phyloP scores from a whole-genome alignment of 2,113 vertebrate genomes.

The Mixornis gularis region DNA sequence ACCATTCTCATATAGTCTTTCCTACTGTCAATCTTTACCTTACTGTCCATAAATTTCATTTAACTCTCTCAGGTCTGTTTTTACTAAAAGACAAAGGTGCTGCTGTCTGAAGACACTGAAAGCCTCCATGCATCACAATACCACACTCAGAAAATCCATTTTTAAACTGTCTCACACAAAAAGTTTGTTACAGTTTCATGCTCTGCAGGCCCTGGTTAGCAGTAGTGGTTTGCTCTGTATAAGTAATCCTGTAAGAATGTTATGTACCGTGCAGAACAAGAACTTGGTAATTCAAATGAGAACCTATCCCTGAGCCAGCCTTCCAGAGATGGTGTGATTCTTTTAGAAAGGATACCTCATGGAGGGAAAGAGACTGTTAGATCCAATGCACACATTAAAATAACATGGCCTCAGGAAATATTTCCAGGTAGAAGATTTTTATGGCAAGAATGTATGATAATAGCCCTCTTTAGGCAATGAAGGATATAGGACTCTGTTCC shows the following conservation, averaged over 20 bases:
- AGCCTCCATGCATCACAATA: neutral
- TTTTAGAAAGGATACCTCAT: slow-evolving; percentile 39
- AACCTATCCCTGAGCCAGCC: slow-evolving; percentile 23
- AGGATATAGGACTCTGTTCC: slow-evolving; percentile 3
- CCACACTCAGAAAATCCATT: neutral
- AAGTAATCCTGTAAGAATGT: neutral
- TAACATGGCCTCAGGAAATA: slow-evolving; percentile 20
- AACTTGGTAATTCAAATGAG: slow-evolving; percentile 5
- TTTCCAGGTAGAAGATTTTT: slow-evolving; percentile 34
- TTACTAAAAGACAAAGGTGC: slow-evolving; percentile 48
- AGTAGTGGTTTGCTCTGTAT: neutral
- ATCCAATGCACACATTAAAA: slow-evolving; percentile 53
- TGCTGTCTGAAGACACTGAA: slow-evolving; percentile 25
- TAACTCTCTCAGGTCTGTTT: slow-evolving; percentile 57
- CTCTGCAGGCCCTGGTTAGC: neutral
- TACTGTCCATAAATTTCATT: slow-evolving; percentile 59
- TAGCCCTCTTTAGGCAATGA: neutral
- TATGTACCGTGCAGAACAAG: neutral
- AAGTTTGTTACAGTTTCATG: neutral
- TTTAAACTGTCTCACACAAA: slow-evolving; percentile 5
- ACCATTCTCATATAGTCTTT: slow-evolving; percentile 30
- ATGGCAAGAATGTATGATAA: slow-evolving; percentile 13
- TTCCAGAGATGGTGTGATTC: slow-evolving; percentile 39
- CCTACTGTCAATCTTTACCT: slow-evolving; percentile 37
- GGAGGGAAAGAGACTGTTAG: slow-evolving; percentile 12